Evolutionary conservation across 2,888 invertebrate genomes (phyloP), one percentile per base, ranked within the genome.

Genomic region (Troides oblongomaculatus): DNA sequence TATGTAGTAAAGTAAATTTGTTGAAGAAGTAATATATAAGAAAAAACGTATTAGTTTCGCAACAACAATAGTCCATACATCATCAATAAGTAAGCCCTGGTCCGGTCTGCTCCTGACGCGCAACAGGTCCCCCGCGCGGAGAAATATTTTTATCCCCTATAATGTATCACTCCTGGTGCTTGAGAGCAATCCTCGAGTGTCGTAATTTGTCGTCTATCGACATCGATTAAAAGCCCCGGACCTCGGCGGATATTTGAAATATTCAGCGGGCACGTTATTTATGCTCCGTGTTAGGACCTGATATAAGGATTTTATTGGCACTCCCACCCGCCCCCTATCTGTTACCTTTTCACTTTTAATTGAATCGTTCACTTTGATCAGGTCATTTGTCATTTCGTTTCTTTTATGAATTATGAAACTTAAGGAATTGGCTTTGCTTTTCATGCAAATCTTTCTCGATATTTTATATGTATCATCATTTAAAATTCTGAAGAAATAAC

Each of bases 111-210:
- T 76, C 81, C 82, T 82, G 83, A 83, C 83, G 39, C 82, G 88
- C 91, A 91, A 91, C 91, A 91, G 91, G 91, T 91, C 74, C 73
- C 80, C 78, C 80, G 75, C 79, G 81, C 81, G 80, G 83, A 83
- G 86, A 89, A 86, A 90, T 89, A 90, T 90, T 91, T 88, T 88
- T 86, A 88, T 87, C 84, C 84, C 76, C 77, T 76, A 80, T 86
- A 89, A 90, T 90, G 87, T 90, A 90, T 90, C 90, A 89, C 85
- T 84, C 76, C 74, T 72, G 78, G 74, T 72, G 75, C 79, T 78
- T 77, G 80, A 81, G 84, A 80, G 79, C 79, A 72, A 81, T 83
- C 81, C 83, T 82, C 73, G 81, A 85, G 84, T 72, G 74, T 70
- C 74, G 75, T 74, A 67, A 71, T 72, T 62, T 67, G 70, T 72